Evolutionary conservation across 2,888 invertebrate species (phyloP).

Genomic region (Limnephilus auricula): DNA sequence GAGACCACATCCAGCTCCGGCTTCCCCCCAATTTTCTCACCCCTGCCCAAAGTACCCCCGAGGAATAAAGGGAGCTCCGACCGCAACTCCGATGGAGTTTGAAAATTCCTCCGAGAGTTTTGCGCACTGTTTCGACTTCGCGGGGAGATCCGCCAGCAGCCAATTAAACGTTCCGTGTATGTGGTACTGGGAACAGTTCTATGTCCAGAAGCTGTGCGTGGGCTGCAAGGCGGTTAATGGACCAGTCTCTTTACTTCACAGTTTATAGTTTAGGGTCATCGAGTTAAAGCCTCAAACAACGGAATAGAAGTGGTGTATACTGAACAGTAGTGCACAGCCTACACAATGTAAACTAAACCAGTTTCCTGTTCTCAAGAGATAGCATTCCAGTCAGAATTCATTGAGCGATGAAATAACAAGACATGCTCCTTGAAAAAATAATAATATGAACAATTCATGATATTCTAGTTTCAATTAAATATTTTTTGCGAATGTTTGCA

Average conservation of each 20-base stretch:
- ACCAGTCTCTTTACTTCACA: background rate
- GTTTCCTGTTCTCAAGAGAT: background rate
- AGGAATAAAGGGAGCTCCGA: conserved; percentile 31
- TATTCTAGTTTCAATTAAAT: too few species aligned
- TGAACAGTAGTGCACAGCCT: background rate
- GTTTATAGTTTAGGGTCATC: background rate
- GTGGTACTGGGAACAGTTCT: conserved; percentile 13
- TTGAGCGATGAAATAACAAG: too few species aligned
- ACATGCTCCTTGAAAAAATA: too few species aligned
- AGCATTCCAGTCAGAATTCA: background rate
- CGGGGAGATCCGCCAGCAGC: conserved; percentile 44
- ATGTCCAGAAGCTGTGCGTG: conserved; percentile 16
- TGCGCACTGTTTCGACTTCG: conserved; percentile 53
- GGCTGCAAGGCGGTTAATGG: background rate
- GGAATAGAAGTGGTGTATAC: too few species aligned
- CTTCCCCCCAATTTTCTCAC: conserved; percentile 16
- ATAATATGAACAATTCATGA: too few species aligned
- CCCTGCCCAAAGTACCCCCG: conserved; percentile 29
- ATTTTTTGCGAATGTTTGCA: too few species aligned
- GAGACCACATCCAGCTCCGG: conserved; percentile 38
- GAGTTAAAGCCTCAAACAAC: background rate
- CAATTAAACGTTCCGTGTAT: conserved; percentile 57
- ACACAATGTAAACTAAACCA: background rate
- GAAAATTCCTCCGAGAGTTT: conserved; percentile 60
- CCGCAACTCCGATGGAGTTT: conserved; percentile 61